Evolutionary conservation across 37 sponge, comb jelly and placozoan genomes (phyloP).

Genomic region (Cliona cf. orientalis): DNA sequence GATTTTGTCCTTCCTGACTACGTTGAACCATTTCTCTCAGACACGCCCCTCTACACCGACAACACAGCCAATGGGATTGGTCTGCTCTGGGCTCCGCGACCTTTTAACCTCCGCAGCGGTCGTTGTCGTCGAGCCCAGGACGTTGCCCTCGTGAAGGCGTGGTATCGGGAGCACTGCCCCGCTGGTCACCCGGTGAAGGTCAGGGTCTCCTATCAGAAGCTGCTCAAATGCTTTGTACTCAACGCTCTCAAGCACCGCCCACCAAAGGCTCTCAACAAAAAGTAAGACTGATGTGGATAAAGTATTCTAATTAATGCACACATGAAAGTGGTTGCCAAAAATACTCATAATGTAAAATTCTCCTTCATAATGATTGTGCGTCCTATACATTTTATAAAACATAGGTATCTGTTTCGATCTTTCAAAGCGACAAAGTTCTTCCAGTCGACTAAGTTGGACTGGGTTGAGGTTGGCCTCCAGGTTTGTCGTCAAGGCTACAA

Average conservation of each 20-base stretch:
- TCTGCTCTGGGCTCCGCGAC: conserved; percentile 97
- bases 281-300: conserved; percentile 57
- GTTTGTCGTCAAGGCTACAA: conserved; percentile 99
- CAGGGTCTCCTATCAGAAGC: conserved; percentile 98
- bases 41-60: conserved; percentile 97
- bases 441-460: conserved; percentile 98
- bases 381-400: too few species aligned
- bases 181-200: conserved; percentile 98
- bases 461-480: conserved; percentile 99
- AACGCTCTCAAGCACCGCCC: conserved; percentile 96
- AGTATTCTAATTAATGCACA: too few species aligned
- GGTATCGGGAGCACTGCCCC: conserved; percentile 98
- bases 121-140: conserved; percentile 91
- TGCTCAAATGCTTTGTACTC: conserved; percentile 95
- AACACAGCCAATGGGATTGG: conserved; percentile 98
- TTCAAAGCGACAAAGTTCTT: conserved; percentile 99
- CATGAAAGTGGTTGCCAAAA: too few species aligned
- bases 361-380: too few species aligned
- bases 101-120: conserved; percentile 95
- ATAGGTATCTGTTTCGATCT: conserved; percentile 93
- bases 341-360: too few species aligned
- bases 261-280: conserved; percentile 97
- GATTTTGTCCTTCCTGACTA: conserved; percentile 87
- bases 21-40: conserved; percentile 88
- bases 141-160: conserved; percentile 93